phyloP scores from a whole-genome alignment of 2,797 vertebrate species.

The Varecia variegata region DNA sequence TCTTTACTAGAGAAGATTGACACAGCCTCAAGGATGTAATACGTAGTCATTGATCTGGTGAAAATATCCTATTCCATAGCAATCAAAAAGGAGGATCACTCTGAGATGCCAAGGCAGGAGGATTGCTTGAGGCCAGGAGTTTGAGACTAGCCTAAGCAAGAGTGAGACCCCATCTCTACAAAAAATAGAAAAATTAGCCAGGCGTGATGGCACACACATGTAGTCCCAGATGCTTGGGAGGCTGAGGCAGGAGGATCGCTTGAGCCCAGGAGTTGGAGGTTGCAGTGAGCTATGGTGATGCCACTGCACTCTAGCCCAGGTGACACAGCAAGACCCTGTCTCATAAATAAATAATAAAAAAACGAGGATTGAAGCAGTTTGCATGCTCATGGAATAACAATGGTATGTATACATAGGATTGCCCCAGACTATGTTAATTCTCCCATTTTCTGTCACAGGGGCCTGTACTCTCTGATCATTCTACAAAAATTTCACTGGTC shows the following conservation, averaged over 20 bases:
- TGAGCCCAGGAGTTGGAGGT: neutral
- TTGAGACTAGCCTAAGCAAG: too few species aligned
- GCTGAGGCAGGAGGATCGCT: neutral
- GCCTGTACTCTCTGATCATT: neutral
- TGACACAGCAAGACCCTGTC: neutral
- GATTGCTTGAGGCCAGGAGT: too few species aligned
- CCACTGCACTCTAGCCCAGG: neutral
- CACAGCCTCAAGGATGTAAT: neutral
- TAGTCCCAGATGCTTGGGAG: too few species aligned
- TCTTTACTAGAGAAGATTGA: neutral
- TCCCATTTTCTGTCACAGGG: neutral
- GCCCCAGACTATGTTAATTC: neutral
- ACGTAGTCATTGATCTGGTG: neutral
- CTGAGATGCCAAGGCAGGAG: too few species aligned
- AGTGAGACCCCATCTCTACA: too few species aligned
- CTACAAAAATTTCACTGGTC: neutral
- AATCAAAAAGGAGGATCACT: neutral
- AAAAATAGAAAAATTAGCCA: too few species aligned
- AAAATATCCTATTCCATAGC: neutral
- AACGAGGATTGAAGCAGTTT: neutral
- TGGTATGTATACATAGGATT: neutral
- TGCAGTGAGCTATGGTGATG: neutral
- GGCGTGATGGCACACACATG: too few species aligned
- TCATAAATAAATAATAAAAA: neutral
- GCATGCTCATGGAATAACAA: neutral